These are phyloP conservation scores for Catocala fraxini DNA, from an alignment of 2,888 invertebrate genomes.

Conservation along the genomic window DNA sequence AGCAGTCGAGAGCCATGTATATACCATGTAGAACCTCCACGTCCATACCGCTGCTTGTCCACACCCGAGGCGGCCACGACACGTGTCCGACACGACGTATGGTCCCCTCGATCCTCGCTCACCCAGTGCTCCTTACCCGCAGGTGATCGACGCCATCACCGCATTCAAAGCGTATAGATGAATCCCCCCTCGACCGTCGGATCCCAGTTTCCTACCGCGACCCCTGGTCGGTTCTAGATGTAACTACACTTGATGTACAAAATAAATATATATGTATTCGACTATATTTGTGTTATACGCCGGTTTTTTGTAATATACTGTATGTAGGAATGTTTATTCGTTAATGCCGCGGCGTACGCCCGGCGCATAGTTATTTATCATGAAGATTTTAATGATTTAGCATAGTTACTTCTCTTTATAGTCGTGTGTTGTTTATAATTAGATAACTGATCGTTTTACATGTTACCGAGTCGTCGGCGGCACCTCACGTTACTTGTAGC, in stretches of 20 bases:
- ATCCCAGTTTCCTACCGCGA: constrained; percentile 18
- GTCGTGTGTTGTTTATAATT: constrained; percentile 59
- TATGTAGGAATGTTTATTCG: constrained; percentile 55
- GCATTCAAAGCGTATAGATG: constrained; percentile 11
- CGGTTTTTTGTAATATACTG: constrained; percentile 50
- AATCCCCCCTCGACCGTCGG: constrained; percentile 2
- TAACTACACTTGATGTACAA: constrained; percentile 62
- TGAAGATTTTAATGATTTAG: constrained; percentile 55
- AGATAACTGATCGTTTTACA: constrained; percentile 50
- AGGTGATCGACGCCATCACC: constrained; percentile 54
- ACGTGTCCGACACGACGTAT: not conserved
- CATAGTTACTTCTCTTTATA: constrained; percentile 52
- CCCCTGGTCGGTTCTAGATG: constrained; percentile 41
- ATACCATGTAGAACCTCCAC: constrained; percentile 15
- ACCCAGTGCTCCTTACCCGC: constrained; percentile 34
- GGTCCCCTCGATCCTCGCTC: constrained; percentile 6
- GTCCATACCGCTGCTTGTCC: constrained; percentile 11
- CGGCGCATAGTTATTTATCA: constrained; percentile 40
- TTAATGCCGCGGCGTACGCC: constrained; percentile 23
- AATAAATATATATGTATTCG: constrained; percentile 57
- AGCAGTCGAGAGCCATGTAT: constrained; percentile 26
- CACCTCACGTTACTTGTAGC: constrained; percentile 51
- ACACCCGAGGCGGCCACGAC: not conserved
- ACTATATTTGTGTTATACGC: constrained; percentile 56
- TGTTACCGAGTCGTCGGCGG: constrained; percentile 53